Evolutionary conservation across 2,113 vertebrate genomes (phyloP).

Genomic region (Hassar affinis): DNA sequence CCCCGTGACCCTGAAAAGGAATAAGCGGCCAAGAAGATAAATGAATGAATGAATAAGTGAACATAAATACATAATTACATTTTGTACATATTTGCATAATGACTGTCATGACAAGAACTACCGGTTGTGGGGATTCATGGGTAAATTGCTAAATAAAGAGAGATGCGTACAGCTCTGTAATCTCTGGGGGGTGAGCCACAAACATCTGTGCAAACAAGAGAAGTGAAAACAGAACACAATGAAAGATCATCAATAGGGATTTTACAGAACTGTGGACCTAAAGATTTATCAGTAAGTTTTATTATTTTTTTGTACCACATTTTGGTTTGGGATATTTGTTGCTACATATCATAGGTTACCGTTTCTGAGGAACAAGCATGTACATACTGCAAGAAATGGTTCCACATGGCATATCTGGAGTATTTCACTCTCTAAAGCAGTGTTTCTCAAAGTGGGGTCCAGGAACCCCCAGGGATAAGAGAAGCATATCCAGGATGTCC

Average conservation of each 20-base stretch:
- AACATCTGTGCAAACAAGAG: conserved; percentile 75
- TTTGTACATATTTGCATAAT: not conserved
- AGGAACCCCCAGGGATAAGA: not conserved
- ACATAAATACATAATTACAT: not conserved
- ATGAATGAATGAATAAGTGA: no score
- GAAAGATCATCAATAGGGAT: not conserved
- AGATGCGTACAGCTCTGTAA: conserved; percentile 52
- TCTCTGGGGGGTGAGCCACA: conserved; percentile 62
- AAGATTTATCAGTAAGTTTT: not conserved
- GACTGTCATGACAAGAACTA: not conserved
- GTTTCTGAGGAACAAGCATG: not conserved
- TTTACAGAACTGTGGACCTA: not conserved
- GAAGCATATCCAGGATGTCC: not conserved
- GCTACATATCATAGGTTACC: not conserved
- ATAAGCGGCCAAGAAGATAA: no score
- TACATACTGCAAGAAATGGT: not conserved
- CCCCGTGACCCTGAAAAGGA: no score
- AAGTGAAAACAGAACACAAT: conserved; percentile 63
- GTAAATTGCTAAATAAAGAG: not conserved
- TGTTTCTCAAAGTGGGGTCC: not conserved
- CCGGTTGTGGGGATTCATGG: not conserved
- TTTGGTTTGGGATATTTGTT: not conserved
- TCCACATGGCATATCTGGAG: not conserved
- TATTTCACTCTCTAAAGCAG: not conserved
- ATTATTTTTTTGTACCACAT: not conserved